phyloP scores from a whole-genome alignment of 2,797 vertebrate genomes.

The Rousettus madagascariensis region DNA sequence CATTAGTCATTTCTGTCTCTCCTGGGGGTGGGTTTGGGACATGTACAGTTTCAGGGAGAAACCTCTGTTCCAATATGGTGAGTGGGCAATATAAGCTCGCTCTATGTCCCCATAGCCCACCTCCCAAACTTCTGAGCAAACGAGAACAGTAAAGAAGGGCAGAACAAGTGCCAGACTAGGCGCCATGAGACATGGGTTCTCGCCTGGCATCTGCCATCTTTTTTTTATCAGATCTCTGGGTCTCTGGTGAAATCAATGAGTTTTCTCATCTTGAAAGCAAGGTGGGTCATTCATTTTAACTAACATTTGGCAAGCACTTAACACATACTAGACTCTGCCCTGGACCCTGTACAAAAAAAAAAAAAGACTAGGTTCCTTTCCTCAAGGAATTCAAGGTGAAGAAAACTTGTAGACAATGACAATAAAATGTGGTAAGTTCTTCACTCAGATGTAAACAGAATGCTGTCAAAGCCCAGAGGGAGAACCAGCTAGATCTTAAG shows the following conservation, averaged over 20 bases:
- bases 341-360: background rate
- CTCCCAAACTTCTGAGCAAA: background rate
- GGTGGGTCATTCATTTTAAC: background rate
- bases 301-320: background rate
- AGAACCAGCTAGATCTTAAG: background rate
- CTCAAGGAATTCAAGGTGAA: background rate
- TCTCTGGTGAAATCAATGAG: background rate
- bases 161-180: background rate
- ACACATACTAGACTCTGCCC: background rate
- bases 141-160: background rate
- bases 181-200: background rate
- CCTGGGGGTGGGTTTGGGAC: background rate
- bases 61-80: background rate
- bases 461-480: background rate
- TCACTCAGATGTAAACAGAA: conserved; percentile 17
- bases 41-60: background rate
- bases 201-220: background rate
- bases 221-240: background rate
- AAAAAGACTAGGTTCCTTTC: conserved; percentile 2
- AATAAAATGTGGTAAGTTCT: background rate
- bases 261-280: background rate
- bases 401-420: background rate
- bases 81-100: background rate
- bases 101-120: background rate
- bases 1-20: background rate